A percentile compares a stretch with the other conserved stretches of the same genome.
These are phyloP conservation scores for Megalurothrips usitatus DNA, from an alignment of 2,888 invertebrate species.

Conservation along the genomic window DNA sequence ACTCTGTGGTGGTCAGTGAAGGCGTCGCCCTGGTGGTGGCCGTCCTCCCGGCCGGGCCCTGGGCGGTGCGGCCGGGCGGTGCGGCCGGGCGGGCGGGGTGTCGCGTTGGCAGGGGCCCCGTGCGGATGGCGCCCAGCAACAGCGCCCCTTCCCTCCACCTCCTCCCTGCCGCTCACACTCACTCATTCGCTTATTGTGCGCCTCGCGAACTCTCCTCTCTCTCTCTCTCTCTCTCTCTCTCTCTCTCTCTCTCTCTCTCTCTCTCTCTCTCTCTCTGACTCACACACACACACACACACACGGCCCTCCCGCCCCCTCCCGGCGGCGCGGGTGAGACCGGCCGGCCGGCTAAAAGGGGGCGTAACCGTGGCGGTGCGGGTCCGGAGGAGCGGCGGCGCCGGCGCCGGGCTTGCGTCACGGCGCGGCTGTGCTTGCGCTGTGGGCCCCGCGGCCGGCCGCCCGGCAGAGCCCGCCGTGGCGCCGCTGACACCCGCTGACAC, in stretches of 20 bases:
- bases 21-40: too few species aligned
- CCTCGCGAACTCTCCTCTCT: not conserved
- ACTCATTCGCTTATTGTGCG: not conserved
- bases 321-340: not conserved
- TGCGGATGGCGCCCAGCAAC: too few species aligned
- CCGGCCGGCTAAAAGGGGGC: too few species aligned
- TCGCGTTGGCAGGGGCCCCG: not conserved
- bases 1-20: too few species aligned
- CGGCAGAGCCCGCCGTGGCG: too few species aligned
- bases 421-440: too few species aligned
- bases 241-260: not conserved
- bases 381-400: not conserved
- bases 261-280: not conserved
- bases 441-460: too few species aligned
- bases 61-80: too few species aligned
- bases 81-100: not conserved
- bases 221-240: not conserved
- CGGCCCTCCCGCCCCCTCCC: not conserved
- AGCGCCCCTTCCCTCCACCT: too few species aligned
- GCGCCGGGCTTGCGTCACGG: not conserved
- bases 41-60: too few species aligned
- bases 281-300: not conserved
- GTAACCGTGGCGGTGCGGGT: not conserved
- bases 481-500: too few species aligned
- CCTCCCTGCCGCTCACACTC: too few species aligned